Conservation (phyloP, 2,113 vertebrate species). For the Camelus dromedarius region DNA sequence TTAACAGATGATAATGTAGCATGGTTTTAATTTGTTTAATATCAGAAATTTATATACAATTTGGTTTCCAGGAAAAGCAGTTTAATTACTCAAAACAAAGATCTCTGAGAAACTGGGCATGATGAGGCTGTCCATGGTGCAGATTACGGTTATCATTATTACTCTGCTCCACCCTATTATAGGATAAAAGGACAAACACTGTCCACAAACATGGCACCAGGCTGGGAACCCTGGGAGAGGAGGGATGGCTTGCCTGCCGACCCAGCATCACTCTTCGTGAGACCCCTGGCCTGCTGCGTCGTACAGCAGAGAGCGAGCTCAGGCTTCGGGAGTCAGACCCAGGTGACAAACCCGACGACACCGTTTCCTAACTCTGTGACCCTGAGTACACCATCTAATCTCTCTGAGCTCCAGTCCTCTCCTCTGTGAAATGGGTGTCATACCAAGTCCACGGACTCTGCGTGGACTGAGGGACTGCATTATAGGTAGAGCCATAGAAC, state of each 20-base stretch:
- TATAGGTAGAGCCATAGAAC: accelerated
- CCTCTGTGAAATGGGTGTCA: not conserved
- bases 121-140: not conserved
- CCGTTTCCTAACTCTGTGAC: not conserved
- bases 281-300: accelerated
- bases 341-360: too few species aligned
- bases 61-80: not conserved
- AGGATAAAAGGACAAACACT: not conserved
- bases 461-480: accelerated
- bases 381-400: not conserved
- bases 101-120: not conserved
- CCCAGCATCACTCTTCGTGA: not conserved
- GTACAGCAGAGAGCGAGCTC: not conserved
- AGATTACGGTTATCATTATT: not conserved
- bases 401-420: not conserved
- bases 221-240: too few species aligned
- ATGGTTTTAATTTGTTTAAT: conserved; percentile 4
- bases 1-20: not conserved
- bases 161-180: not conserved
- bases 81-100: not conserved
- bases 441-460: not conserved
- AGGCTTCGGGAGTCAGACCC: too few species aligned
- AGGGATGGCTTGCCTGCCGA: not conserved
- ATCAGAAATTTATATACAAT: conserved; percentile 17
- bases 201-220: not conserved